Conservation (phyloP, 2,797 vertebrate species). For the Sebastes flavidus region DNA sequence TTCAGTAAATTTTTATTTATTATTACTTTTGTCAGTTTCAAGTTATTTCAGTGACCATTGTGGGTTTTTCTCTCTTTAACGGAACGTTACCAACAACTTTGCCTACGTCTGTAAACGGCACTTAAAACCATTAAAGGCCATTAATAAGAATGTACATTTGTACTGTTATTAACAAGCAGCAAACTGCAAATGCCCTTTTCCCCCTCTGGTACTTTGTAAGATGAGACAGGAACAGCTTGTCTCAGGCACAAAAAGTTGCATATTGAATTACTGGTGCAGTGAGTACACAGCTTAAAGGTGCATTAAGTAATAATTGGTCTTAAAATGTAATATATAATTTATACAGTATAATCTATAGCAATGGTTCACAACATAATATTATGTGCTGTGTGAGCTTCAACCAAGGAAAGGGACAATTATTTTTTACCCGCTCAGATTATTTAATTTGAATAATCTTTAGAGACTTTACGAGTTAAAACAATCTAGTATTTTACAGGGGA, state of each 20-base stretch:
- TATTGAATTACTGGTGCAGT: neutral
- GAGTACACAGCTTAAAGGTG: conserved; percentile 8
- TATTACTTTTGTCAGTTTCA: no score
- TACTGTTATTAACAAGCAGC: conserved; percentile 20
- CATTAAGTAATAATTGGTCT: neutral
- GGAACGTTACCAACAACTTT: no score
- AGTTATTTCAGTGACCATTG: no score
- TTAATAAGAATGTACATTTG: neutral
- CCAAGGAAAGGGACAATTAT: no score
- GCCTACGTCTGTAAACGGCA: no score
- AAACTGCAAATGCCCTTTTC: neutral
- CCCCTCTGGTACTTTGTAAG: neutral
- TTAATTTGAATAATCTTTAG: neutral
- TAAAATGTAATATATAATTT: neutral
- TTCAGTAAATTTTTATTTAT: no score
- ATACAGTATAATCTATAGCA: neutral
- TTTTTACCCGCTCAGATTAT: neutral
- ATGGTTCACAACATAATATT: neutral
- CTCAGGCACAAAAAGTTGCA: neutral
- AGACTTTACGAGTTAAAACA: neutral
- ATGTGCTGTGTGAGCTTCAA: neutral
- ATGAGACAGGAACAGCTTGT: neutral
- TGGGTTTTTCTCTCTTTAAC: no score
- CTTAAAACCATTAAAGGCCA: neutral
- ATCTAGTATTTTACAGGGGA: neutral